Base-by-base conservation (phyloP, 2,888 invertebrate genomes). In the Athalia cordata region DNA sequence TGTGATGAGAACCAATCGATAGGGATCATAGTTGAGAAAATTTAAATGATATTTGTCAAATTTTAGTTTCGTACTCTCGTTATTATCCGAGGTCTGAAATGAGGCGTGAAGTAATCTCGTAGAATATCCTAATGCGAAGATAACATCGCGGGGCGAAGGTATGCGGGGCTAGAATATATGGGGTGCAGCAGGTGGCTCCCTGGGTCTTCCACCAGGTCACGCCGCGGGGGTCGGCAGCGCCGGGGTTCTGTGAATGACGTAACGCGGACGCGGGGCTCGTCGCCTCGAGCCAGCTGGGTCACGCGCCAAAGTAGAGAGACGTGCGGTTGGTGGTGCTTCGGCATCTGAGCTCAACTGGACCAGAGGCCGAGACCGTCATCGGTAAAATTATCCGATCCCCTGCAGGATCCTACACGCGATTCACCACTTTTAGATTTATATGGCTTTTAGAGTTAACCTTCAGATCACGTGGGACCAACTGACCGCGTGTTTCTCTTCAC, bases 241-340 rank as follows among this genome's bases (percentile, higher is more conserved):
- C 72, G 47, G 59, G 72, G 57, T 57, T 61, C 45, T 61, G 57
- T 61, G 84, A 81, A 85, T 87, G 87, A 87, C 87, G 87, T 87
- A 86, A 86, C 83, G 85, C 83, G 87, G 82, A 85, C 83, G 83
- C 83, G 85, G 85, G 87, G 86, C 85, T 85, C 85, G 86, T 85
- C 86, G 75, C 65, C 72, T 81, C 81, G 82, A 86, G 85, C 88
- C 29, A 89, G 88, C 88, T 88, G 88, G 86, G 87, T 88, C 88
- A 89, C 88, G 89, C 87, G 86, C 88, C 83, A 83, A 75, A 75
- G 75, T 75, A 75, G 29, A 29, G 29, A 29, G 75, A 75, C 75
- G 75, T 64, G 75, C 64, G 75, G 75, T 62, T 50, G 67, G 65
- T 43, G 13, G 45, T 61, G 43, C 13, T 43, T 72, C 50, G 43